Evolutionary conservation across 2,113 vertebrate species (phyloP).

Genomic region (Labeo catla): DNA sequence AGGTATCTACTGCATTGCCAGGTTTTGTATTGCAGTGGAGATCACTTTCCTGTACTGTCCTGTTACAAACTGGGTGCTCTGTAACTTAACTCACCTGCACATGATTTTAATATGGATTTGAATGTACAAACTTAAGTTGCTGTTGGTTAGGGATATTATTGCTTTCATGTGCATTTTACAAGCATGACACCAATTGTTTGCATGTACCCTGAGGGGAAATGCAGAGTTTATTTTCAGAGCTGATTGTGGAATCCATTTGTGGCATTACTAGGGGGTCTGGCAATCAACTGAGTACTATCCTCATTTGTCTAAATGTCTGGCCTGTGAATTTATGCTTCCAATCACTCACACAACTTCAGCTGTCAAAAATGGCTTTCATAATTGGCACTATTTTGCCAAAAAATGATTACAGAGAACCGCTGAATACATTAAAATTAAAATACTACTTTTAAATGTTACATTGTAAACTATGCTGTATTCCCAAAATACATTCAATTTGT

Average conservation of each 20-base stretch:
- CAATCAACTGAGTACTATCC: slow-evolving; percentile 2
- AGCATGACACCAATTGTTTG: not conserved
- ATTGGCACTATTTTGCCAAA: no score
- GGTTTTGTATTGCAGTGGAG: slow-evolving; percentile 11
- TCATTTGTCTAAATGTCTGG: not conserved
- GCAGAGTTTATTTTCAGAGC: slow-evolving; percentile 4
- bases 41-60: not conserved
- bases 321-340: not conserved
- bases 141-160: not conserved
- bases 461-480: no score
- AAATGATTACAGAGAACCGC: no score
- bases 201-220: not conserved
- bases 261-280: not conserved
- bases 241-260: slow-evolving; percentile 22
- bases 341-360: not conserved
- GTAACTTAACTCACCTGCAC: not conserved
- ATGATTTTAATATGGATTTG: not conserved
- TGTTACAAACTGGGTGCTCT: not conserved
- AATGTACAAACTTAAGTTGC: not conserved
- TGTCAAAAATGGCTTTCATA: not conserved
- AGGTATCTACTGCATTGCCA: slow-evolving; percentile 20
- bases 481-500: no score
- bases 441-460: no score
- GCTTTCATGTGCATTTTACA: not conserved
- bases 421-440: no score